Evolutionary conservation across 1,140 invertebrate genomes (phyloP).

Genomic region (Euglossa dilemma): DNA sequence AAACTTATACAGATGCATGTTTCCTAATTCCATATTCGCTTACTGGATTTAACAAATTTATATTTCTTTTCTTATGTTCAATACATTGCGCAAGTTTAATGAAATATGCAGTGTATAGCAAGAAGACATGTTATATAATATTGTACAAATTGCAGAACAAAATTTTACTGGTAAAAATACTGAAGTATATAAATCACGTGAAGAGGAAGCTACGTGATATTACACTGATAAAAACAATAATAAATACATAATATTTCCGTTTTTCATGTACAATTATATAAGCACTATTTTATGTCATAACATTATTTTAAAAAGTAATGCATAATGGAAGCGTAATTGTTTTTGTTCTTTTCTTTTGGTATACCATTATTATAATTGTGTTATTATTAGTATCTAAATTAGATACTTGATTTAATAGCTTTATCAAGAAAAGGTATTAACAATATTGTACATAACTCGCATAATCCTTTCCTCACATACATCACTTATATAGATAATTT

Average conservation of each 20-base stretch:
- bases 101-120: not conserved
- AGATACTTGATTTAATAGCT: conserved; percentile 38
- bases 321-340: conserved; percentile 60
- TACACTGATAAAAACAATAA: conserved; percentile 3
- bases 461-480: conserved; percentile 25
- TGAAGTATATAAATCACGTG: not conserved
- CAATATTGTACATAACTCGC: conserved; percentile 43
- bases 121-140: not conserved
- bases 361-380: conserved; percentile 19
- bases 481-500: conserved; percentile 8
- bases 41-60: not conserved
- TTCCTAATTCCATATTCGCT: not conserved
- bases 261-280: conserved; percentile 21
- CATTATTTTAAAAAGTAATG: conserved; percentile 50
- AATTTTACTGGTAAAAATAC: conserved; percentile 20
- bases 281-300: conserved; percentile 25
- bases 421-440: conserved; percentile 36
- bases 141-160: not conserved
- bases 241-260: conserved; percentile 7
- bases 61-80: not conserved
- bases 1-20: not conserved
- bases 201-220: conserved; percentile 20
- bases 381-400: conserved; percentile 16
- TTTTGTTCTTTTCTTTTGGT: conserved; percentile 45
- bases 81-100: not conserved